Conservation (phyloP, 2,797 vertebrate species). For the Alouatta caraya region DNA sequence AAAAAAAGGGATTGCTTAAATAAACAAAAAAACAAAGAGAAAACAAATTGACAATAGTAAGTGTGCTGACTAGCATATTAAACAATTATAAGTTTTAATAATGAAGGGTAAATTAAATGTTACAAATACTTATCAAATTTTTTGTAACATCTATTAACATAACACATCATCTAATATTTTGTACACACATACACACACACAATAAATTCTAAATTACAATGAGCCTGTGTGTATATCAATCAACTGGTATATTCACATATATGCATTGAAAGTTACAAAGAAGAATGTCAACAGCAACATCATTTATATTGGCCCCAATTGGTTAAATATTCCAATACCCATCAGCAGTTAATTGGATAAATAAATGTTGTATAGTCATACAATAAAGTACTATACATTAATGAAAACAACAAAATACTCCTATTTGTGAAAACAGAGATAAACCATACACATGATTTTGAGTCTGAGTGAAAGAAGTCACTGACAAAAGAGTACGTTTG, state of each 20-base stretch:
- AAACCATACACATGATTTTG: not conserved
- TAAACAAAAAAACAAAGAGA: not conserved
- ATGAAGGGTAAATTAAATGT: not conserved
- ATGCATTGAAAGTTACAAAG: not conserved
- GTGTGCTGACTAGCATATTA: not conserved
- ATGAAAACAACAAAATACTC: not conserved
- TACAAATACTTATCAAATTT: not conserved
- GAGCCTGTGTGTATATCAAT: not conserved
- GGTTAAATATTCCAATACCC: not conserved
- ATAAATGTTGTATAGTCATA: not conserved
- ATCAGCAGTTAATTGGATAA: not conserved
- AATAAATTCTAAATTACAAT: not conserved
- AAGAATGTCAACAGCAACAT: not conserved
- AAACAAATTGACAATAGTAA: not conserved
- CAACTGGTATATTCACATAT: not conserved
- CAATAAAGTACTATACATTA: not conserved
- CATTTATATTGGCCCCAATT: not conserved
- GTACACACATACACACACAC: not conserved
- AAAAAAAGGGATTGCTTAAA: not conserved
- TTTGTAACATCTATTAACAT: not conserved
- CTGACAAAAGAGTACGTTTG: not conserved
- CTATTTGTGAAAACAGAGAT: not conserved
- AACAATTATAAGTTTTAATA: not conserved
- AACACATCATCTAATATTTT: not conserved
- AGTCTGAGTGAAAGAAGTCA: not conserved